phyloP scores from a whole-genome alignment of 2,797 vertebrate genomes.

The Melanitta fusca region DNA sequence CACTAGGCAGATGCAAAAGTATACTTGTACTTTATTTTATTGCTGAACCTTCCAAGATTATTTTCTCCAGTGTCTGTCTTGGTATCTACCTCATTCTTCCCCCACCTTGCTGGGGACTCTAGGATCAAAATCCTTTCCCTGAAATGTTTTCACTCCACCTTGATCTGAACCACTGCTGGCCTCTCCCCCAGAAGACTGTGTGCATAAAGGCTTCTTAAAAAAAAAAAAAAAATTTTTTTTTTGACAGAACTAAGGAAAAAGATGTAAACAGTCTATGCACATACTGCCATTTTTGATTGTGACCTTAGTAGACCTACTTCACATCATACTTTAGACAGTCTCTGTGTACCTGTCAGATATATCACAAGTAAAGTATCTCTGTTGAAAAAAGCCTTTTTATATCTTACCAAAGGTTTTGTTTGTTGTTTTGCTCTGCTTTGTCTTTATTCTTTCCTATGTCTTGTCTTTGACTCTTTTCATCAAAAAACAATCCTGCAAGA shows the following conservation, averaged over 20 bases:
- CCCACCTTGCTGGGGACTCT: neutral
- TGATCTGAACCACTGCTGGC: neutral
- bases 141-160: neutral
- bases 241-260: neutral
- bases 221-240: neutral
- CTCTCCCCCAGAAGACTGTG: neutral
- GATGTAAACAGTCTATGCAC: neutral
- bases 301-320: neutral
- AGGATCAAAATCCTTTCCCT: neutral
- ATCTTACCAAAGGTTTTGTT: neutral
- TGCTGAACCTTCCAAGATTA: neutral
- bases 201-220: neutral
- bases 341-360: neutral
- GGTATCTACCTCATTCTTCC: neutral
- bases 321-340: neutral
- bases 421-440: neutral
- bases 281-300: neutral
- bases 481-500: neutral
- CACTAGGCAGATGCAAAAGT: neutral
- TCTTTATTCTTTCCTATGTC: neutral
- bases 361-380: neutral
- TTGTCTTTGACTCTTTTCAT: neutral
- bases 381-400: neutral
- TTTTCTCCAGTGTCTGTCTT: fast-evolving
- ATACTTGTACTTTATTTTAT: neutral